These are phyloP conservation scores for Drosophila pruinosa DNA, from an alignment of 1,140 invertebrate species.

Conservation along the genomic window DNA sequence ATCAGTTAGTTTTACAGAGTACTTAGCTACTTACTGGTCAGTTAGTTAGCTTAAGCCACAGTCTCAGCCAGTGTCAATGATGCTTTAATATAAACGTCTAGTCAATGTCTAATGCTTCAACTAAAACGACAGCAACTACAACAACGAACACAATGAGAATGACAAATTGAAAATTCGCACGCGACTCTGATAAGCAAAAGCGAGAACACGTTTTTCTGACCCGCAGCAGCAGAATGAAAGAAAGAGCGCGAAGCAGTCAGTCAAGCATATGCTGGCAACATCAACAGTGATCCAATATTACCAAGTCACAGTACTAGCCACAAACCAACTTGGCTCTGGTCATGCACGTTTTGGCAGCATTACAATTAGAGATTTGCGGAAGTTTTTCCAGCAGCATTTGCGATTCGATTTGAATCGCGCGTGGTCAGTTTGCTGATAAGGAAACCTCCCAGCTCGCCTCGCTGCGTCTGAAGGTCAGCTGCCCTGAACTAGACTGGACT, in stretches of 20 bases:
- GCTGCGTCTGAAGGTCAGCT: conserved; percentile 46
- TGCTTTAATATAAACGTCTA: neutral
- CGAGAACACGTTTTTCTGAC: conserved; percentile 3
- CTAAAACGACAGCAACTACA: neutral
- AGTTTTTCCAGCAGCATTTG: conserved; percentile 16
- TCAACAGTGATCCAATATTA: neutral
- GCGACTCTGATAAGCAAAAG: conserved; percentile 33
- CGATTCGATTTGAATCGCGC: conserved; percentile 26
- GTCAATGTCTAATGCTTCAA: neutral
- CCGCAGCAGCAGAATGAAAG: neutral
- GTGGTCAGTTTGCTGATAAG: conserved; percentile 32
- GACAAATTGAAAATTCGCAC: conserved; percentile 19
- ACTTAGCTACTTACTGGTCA: too few relatives aligned
- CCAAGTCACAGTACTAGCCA: neutral
- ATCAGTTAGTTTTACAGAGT: too few relatives aligned
- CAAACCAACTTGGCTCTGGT: neutral
- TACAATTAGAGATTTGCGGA: conserved; percentile 26
- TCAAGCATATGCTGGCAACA: neutral
- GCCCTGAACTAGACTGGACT: conserved; percentile 23
- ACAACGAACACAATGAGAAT: neutral
- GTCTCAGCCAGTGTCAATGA: neutral
- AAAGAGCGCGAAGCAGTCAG: neutral
- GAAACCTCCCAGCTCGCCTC: neutral
- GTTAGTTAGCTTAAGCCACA: too few relatives aligned
- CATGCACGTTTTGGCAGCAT: conserved; percentile 11